Evolutionary conservation across 2,797 vertebrate species (phyloP), one percentile per base, ranked within the genome.

Genomic region (Sebastes matsubarae): DNA sequence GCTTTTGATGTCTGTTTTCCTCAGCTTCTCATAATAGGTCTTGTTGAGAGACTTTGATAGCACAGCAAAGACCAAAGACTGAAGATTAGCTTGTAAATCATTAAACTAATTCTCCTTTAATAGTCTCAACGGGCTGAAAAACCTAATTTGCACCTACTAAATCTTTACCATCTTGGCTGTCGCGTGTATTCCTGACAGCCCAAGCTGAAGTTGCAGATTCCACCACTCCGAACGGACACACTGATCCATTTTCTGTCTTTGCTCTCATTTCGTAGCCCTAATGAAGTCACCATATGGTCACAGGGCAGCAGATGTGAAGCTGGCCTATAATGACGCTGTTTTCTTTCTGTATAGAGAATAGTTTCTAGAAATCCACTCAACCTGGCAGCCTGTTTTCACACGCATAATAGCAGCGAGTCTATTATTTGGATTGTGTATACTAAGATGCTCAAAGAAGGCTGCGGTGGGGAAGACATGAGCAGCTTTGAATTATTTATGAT

Each of bases 401-500:
- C 73, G 69, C 87, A 90, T 91, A 91, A 88, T 80, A 90, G 75
- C 79, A 78, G 58, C 38, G 72, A 86, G 70, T 88, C 82, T 83
- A 52, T 86, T 87, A 89, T 84, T 84, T 75, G 63, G 58, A 88
- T 77, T 82, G 57, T 81, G 67, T 85, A 67, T 78, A 66, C 75
- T 74, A 59, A 77, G 83, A 85, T 82, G 82, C 79, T 81, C 82
- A 85, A 90, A 91, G 77, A 83, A 65, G 61, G 75, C 70, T 82
- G 82, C 42, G 65, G 79, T 77, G 79, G 86, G 77, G 77, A 82
- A 88, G 80, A 88, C 82, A 85, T 64, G 83, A 83, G 65, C 72
- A 72, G 57, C 68, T 66, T 76, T 95, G 89, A 94, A 95, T 94
- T 90, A 94, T 93, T 82, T 80, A 95, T 92, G 85, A 92, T 87